Percentiles rank a stretch among this genome's conserved stretches.
phyloP scores from a whole-genome alignment of 1,140 invertebrate species.

The Aphelenchoides fujianensis region DNA sequence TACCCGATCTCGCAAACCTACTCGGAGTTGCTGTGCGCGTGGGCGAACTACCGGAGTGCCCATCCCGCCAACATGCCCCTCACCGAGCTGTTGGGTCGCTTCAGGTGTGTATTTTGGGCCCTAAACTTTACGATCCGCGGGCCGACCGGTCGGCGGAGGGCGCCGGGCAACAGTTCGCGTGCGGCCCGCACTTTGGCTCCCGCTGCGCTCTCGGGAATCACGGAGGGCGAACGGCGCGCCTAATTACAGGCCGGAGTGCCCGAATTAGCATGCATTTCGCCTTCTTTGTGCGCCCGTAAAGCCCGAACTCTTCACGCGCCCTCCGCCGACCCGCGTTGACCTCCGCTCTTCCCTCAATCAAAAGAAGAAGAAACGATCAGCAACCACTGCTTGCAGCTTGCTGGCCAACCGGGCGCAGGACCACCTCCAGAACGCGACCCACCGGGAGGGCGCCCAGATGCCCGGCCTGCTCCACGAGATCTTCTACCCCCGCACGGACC shows the following conservation, averaged over 20 bases:
- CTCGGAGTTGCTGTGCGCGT: background rate
- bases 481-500: background rate
- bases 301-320: background rate
- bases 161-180: background rate
- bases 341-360: background rate
- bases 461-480: slow-evolving; percentile 14
- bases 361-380: background rate
- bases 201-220: slow-evolving; percentile 2
- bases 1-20: background rate
- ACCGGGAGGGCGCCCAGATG: background rate
- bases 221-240: background rate
- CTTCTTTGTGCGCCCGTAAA: background rate
- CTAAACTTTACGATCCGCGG: background rate
- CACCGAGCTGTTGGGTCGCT: background rate
- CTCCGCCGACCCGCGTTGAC: background rate
- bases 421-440: background rate
- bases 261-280: slow-evolving; percentile 12
- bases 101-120: slow-evolving; percentile 9
- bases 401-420: slow-evolving; percentile 15
- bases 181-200: background rate
- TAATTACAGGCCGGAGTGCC: slow-evolving; percentile 5
- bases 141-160: background rate
- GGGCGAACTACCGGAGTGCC: background rate
- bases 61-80: background rate
- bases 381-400: slow-evolving; percentile 10